Base-by-base conservation (phyloP, 35 echinoderm and acorn worm species). In the Amphiura filiformis region DNA sequence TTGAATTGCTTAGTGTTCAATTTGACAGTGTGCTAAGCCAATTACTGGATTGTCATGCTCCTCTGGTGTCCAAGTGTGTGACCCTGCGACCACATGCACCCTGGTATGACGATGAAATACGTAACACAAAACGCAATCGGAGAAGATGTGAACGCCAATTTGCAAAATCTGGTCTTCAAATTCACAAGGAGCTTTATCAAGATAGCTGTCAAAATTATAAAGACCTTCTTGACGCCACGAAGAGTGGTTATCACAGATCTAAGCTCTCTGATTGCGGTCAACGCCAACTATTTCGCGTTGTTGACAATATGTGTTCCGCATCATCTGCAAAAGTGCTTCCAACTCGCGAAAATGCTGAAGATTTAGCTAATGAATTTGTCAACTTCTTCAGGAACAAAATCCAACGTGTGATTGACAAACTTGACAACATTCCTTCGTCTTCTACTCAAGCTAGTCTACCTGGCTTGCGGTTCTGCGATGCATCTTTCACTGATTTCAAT, bases 361-460 rank as follows among this genome's bases (percentile, higher is more conserved):
- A 80, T 0, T 4, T 39, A 18, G 78, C 5, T 38, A 80, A 37
- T 39, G 9, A 80, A 1, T n/a, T n/a, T n/a, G n/a, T n/a, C n/a
- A n/a, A n/a, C n/a, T n/a, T n/a, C n/a, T n/a, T n/a, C n/a, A n/a
- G n/a, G n/a, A n/a, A n/a, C n/a, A n/a, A n/a, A n/a, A n/a, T n/a
- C n/a, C n/a, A n/a, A n/a, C n/a, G n/a, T n/a, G n/a, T n/a, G n/a
- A n/a, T n/a, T 39, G 78, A 42, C 13, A 83, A 83, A 36, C 38
- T 83, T 44, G 42, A 83, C 22, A 83, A 42, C 40, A 83, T 83
- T 34, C 40, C 38, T 83, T 52, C 34, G 22, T 83, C n/a, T 30
- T 52, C 33, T 14, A 37, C 36, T 18, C 78, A 37, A 23, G 23
- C 0, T 23, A 23, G 13, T 33, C 38, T 32, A 38, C 34, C 14